Evolutionary conservation across 1,140 invertebrate genomes (phyloP), one percentile per base, ranked within the genome.

Genomic region (Pteromalus puparum): DNA sequence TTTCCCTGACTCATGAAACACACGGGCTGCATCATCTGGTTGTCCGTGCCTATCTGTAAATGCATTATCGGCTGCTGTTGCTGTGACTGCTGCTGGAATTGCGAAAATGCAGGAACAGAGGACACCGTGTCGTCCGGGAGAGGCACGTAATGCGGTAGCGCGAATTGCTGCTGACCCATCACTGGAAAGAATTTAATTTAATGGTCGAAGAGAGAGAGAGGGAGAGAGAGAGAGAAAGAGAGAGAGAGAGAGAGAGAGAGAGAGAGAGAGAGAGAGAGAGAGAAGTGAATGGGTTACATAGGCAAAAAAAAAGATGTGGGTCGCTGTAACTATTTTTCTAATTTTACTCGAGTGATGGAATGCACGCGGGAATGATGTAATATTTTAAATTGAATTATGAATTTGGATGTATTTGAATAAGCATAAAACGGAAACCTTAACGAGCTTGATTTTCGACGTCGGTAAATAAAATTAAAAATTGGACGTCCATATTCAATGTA

Each of bases 111-210:
- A 18, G 75, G n/a, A 1, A 26, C 10, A 28, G 48, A 46, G 9
- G 30, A 48, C 21, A 30, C 3, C 15, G 53, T 21, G 24, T 38
- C 46, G 74, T n/a, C 26, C 38, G 34, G 73, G 21, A 42, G 2
- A 18, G 68, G 74, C 6, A 38, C 28, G 46, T 38, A 72, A 61
- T 30, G 34, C 2, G 65, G 46, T n/a, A n/a, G 21, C 6, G 42
- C 0, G 26, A 30, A 13, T 21, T 72, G 65, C 24, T 76, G 48
- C 9, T 75, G 24, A 65, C 48, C 30, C 26, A 38, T n/a, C 38
- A 24, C 73, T 79, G n/a, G 7, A 79, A 70, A 46, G 13, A 79
- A 83, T 78, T 82, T 53, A 53, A 73, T 72, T 72, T 81, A 72
- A 18, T 81, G 26, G 42, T n/a, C 21, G 10, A 5, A 70, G 68